phyloP scores from a whole-genome alignment of 2,888 invertebrate species.

The Melanophora roralis region DNA sequence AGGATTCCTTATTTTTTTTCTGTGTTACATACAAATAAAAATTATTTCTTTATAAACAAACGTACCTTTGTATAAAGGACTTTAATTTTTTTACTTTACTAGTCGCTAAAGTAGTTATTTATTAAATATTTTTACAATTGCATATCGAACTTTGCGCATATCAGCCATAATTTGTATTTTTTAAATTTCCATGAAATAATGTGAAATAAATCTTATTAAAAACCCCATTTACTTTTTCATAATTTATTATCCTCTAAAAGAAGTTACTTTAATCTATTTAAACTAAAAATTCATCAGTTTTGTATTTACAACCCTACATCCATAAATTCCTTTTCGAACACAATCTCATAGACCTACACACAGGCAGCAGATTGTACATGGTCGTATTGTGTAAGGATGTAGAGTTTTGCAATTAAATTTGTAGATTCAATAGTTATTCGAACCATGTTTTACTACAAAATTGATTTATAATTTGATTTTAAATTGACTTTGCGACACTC shows the following conservation, averaged over 20 bases:
- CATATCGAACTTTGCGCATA: not conserved
- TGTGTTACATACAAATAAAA: too few relatives aligned
- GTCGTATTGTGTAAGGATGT: not conserved
- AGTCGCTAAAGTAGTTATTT: too few relatives aligned
- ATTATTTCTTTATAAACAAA: too few relatives aligned
- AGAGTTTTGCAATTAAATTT: slow-evolving; percentile 33
- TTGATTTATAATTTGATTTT: slow-evolving; percentile 66
- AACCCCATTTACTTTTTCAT: slow-evolving; percentile 25
- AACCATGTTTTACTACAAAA: slow-evolving; percentile 51
- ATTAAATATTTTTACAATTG: not conserved
- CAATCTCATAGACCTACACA: not conserved
- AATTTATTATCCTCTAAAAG: slow-evolving; percentile 43
- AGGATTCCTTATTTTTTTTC: too few relatives aligned
- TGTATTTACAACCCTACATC: not conserved
- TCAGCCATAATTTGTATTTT: not conserved
- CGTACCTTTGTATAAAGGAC: too few relatives aligned
- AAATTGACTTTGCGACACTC: slow-evolving; percentile 69
- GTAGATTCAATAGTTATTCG: slow-evolving; percentile 46
- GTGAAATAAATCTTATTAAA: slow-evolving; percentile 17
- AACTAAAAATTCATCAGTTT: slow-evolving; percentile 42
- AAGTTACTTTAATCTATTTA: slow-evolving; percentile 32
- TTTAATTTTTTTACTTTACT: too few relatives aligned
- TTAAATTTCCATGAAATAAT: not conserved
- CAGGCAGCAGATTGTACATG: not conserved
- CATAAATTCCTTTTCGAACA: slow-evolving; percentile 17